Evolutionary conservation across 2,113 vertebrate genomes (phyloP).

Genomic region (Varanus komodoensis): DNA sequence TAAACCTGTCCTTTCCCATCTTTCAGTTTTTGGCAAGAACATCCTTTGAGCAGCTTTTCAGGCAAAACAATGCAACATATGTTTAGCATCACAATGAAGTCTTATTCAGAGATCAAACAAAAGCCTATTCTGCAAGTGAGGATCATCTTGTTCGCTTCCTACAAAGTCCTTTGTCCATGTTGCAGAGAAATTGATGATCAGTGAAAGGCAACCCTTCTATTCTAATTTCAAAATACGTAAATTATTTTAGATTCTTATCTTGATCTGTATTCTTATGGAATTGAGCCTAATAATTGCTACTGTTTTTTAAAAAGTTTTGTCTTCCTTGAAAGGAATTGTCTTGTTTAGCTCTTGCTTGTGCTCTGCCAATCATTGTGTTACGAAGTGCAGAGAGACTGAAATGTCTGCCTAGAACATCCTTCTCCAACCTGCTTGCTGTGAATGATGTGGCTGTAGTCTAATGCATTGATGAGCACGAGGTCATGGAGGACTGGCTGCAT

Average conservation of each 20-base stretch:
- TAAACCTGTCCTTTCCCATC: conserved; percentile 49
- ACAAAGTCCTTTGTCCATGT: conserved; percentile 78
- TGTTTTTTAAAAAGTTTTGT: not conserved
- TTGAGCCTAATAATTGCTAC: not conserved
- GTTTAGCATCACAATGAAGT: conserved; percentile 83
- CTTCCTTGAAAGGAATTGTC: not conserved
- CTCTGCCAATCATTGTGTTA: not conserved
- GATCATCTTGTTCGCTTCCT: conserved; percentile 79
- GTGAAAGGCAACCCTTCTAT: conserved; percentile 67
- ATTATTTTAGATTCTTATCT: conserved; percentile 55
- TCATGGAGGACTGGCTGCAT: not conserved
- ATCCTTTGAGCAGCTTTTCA: conserved; percentile 74
- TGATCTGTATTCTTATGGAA: not conserved
- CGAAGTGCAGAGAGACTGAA: not conserved
- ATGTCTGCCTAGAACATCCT: not conserved
- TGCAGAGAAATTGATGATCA: conserved; percentile 70
- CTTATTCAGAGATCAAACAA: conserved; percentile 81
- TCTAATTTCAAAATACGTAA: conserved; percentile 63
- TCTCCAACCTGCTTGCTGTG: too few species aligned
- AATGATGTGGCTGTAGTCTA: too few species aligned
- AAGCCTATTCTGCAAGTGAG: conserved; percentile 74
- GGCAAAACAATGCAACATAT: conserved; percentile 73
- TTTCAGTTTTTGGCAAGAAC: conserved; percentile 74
- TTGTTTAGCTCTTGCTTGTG: not conserved
- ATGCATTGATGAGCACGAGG: too few species aligned